phyloP scores from a whole-genome alignment of 2,113 vertebrate genomes.

The Pseudonaja textilis region DNA sequence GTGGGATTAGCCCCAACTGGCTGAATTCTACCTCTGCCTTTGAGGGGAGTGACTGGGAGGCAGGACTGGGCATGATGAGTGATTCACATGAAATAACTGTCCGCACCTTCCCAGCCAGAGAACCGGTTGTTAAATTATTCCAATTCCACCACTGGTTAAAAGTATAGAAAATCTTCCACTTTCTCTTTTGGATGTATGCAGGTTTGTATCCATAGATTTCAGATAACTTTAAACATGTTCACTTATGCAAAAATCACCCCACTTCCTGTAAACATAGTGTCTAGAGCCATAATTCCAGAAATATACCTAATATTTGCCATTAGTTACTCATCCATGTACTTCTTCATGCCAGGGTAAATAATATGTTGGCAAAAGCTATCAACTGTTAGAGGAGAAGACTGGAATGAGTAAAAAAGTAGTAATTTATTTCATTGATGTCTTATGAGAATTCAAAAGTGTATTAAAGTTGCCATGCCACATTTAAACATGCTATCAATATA shows the following conservation, averaged over 20 bases:
- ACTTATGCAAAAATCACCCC: not conserved
- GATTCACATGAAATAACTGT: no score
- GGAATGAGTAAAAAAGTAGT: not conserved
- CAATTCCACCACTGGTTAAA: no score
- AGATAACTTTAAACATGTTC: not conserved
- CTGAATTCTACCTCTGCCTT: no score
- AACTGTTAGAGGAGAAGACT: not conserved
- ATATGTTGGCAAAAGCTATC: slow-evolving; percentile 22
- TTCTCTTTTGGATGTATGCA: not conserved
- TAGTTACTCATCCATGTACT: not conserved
- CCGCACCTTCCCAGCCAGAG: no score
- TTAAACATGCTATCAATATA: not conserved
- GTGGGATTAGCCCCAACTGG: no score
- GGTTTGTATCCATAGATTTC: not conserved
- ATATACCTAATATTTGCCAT: not conserved
- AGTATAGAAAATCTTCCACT: not conserved
- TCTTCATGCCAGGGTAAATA: not conserved
- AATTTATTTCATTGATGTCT: not conserved
- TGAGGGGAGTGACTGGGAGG: no score
- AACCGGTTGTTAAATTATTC: no score
- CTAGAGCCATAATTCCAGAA: not conserved
- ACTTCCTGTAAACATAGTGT: not conserved
- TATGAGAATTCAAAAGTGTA: slow-evolving; percentile 13
- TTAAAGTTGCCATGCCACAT: not conserved
- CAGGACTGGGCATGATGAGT: no score